These are phyloP conservation scores for Octopus bimaculoides DNA, from an alignment of 1,140 invertebrate species.

Conservation along the genomic window DNA sequence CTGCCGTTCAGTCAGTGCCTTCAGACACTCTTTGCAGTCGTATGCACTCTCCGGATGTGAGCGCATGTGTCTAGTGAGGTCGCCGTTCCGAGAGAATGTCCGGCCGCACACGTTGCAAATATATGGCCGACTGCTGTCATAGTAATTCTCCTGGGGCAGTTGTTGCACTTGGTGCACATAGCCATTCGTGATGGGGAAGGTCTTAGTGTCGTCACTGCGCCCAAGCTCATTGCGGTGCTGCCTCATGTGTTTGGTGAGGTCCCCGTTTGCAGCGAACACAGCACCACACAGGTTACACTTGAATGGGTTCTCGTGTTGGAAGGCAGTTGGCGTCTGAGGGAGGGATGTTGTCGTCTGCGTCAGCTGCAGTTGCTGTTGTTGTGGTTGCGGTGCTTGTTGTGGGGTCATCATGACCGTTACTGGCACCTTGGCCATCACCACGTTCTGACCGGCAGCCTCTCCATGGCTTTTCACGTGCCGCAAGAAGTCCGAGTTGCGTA, in stretches of 20 bases:
- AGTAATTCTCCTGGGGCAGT: conserved; percentile 61
- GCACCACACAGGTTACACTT: conserved; percentile 28
- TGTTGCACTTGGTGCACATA: conserved; percentile 14
- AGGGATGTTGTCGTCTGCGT: background rate
- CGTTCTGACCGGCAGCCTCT: background rate
- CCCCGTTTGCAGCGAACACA: conserved; percentile 74
- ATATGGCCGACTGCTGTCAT: conserved; percentile 43
- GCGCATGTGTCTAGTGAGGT: conserved; percentile 18
- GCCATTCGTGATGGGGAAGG: conserved; percentile 17
- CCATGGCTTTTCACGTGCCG: background rate
- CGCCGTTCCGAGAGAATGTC: conserved; percentile 13
- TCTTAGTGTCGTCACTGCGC: background rate
- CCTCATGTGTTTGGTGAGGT: conserved; percentile 23
- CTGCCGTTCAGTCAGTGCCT: conserved; percentile 74
- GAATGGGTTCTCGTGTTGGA: conserved; percentile 58
- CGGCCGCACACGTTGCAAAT: background rate
- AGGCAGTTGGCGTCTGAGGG: background rate
- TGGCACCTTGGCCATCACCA: background rate
- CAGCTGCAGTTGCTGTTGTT: background rate
- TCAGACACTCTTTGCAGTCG: conserved; percentile 47
- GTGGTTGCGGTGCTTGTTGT: conserved; percentile 6
- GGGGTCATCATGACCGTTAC: background rate
- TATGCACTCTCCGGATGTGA: conserved; percentile 68
- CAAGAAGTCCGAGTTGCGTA: background rate
- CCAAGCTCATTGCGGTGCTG: conserved; percentile 21